Base-by-base conservation (phyloP, 2,797 vertebrate genomes). In the Parambassis ranga region DNA sequence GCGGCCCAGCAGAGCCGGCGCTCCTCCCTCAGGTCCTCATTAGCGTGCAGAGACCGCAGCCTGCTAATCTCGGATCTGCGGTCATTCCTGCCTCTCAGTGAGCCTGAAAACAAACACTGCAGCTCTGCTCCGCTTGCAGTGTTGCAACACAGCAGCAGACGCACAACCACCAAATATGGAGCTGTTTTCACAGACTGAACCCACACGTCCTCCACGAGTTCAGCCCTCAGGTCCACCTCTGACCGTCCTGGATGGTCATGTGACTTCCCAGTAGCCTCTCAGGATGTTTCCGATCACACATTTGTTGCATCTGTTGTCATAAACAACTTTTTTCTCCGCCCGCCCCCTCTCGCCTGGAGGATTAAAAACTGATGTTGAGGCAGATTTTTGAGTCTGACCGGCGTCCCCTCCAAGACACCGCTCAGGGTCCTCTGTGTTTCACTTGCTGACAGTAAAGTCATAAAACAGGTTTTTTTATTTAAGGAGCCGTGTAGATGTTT, bases 61-160 rank as follows among this genome's bases (percentile, higher is more conserved):
- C 48, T 38, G 50, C 58, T 82, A 85, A 85, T 90, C 82, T 61
- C 2, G 4, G 1, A 85, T 77, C 81, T 68, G 59, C 20, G 15
- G 3, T 65, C 72, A 74, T 84, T 83, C 78, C 77, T 67, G 53
- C 32, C 7, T 77, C 7, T 65, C 55, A 55, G 11, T 36, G 64
- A 77, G 52, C 58, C 49, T 22, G 42, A 11, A 47, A 18, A 32
- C 16, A 19, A 24, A 4, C 23, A 19, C 4, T 19, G 20, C 5
- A 13, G 37, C 14, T 23, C 3, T 0, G 22, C 67, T 65, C 27
- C 18, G 47, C 67, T 74, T 50, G 23, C 28, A 20, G n/a, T 64
- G 66, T 81, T 72, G 83, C 79, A 78, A 79, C 65, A 71, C 26
- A 57, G 6, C 42, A 41, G 46, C 42, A 26, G 43, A 37, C 33